Conservation (phyloP, 30 jellyfish, hydroid and myxozoan genomes). For the Cassiopea andromeda region DNA sequence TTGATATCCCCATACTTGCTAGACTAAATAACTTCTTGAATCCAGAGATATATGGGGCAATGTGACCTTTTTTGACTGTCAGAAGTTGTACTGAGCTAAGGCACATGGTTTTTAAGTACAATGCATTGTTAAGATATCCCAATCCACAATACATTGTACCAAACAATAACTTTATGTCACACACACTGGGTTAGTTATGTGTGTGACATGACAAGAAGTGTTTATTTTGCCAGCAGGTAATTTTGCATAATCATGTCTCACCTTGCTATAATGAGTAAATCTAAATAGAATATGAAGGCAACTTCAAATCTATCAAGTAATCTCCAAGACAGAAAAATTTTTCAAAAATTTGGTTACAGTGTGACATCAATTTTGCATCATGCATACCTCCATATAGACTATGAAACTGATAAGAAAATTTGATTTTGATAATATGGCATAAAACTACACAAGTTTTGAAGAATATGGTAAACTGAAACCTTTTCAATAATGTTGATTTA, state of each 20-base stretch:
- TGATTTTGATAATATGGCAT: neutral
- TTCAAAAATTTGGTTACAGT: no score
- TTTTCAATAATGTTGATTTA: neutral
- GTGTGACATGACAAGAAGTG: neutral
- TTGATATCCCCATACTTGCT: neutral
- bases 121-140: neutral
- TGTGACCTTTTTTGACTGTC: neutral
- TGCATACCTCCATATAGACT: neutral
- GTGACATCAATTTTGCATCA: neutral
- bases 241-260: neutral
- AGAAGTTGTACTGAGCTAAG: neutral
- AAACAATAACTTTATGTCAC: neutral
- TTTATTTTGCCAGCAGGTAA: neutral
- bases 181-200: neutral
- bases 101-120: neutral
- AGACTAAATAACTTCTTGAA: neutral
- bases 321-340: no score
- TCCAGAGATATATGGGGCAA: neutral
- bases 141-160: neutral
- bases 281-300: no score
- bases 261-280: no score
- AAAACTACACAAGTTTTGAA: neutral
- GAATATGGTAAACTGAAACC: neutral
- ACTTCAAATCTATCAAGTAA: no score
- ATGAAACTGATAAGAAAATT: neutral